Percentiles rank a stretch among this genome's conserved stretches.
Conservation (phyloP, 2,113 vertebrate species). For the Sinocyclocheilus anshuiensis region DNA sequence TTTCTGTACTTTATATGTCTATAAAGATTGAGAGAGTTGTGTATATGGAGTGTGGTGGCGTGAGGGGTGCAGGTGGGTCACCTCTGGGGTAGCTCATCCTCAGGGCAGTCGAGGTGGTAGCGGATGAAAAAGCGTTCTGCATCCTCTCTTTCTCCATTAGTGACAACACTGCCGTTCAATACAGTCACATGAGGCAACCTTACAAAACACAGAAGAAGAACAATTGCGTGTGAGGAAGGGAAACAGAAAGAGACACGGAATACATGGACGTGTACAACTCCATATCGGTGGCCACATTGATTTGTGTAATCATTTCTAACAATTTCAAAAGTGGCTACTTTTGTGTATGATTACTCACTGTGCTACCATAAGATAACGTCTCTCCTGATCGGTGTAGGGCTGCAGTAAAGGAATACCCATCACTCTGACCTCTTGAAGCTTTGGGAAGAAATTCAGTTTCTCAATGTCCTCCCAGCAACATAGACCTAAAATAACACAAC, state of each 20-base stretch:
- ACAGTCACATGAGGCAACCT: constrained; percentile 88
- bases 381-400: constrained; percentile 87
- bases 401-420: constrained; percentile 91
- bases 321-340: neutral
- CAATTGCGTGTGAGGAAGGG: neutral
- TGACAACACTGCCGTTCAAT: constrained; percentile 89
- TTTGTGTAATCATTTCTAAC: neutral
- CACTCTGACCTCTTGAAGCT: constrained; percentile 89
- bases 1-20: neutral
- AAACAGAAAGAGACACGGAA: neutral
- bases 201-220: constrained; percentile 42
- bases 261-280: neutral
- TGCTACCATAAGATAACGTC: constrained; percentile 88
- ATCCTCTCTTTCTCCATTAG: constrained; percentile 87
- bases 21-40: neutral
- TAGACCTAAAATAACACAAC: constrained; percentile 77
- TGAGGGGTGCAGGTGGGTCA: constrained; percentile 52
- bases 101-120: constrained; percentile 84
- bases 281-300: neutral
- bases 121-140: constrained; percentile 96
- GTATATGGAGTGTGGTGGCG: neutral
- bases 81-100: constrained; percentile 88
- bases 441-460: constrained; percentile 91
- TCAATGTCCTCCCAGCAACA: constrained; percentile 93
- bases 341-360: constrained; percentile 66